A percentile compares a stretch with the other conserved stretches of the same genome.
Evolutionary conservation across 2,888 invertebrate species (phyloP).

Genomic region (Argyresthia goedartella): DNA sequence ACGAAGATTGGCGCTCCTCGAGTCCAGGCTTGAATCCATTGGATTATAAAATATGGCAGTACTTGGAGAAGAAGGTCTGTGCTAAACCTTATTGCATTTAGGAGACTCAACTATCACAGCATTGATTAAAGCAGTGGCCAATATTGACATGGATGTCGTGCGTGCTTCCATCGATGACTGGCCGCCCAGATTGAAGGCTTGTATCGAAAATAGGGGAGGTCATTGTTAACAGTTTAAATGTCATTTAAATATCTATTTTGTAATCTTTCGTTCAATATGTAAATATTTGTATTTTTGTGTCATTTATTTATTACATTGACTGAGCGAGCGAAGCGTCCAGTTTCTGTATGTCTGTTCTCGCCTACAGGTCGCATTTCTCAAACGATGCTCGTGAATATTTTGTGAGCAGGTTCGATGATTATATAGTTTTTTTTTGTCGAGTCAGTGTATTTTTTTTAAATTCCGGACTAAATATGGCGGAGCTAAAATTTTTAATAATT

Average conservation of each 20-base stretch:
- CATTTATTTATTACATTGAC: too few species aligned
- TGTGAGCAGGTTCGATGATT: too few species aligned
- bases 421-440: too few species aligned
- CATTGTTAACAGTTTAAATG: not conserved
- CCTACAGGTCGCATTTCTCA: too few species aligned
- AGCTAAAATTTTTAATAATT: too few species aligned
- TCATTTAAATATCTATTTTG: not conserved
- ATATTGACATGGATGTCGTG: not conserved
- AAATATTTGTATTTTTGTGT: too few species aligned
- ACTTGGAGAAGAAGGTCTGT: not conserved
- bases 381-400: too few species aligned
- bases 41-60: not conserved
- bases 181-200: not conserved
- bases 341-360: too few species aligned
- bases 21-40: slow-evolving; percentile 2
- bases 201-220: not conserved
- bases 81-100: not conserved
- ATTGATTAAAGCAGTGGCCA: not conserved
- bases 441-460: too few species aligned
- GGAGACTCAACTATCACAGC: not conserved
- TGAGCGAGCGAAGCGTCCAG: too few species aligned
- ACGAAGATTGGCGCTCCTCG: not conserved
- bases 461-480: too few species aligned
- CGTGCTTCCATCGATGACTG: not conserved
- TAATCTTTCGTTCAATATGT: not conserved